A percentile compares a stretch with the other conserved stretches of the same genome.
Conservation (phyloP, 2,888 invertebrate genomes). For the Ernsta delagoae region DNA sequence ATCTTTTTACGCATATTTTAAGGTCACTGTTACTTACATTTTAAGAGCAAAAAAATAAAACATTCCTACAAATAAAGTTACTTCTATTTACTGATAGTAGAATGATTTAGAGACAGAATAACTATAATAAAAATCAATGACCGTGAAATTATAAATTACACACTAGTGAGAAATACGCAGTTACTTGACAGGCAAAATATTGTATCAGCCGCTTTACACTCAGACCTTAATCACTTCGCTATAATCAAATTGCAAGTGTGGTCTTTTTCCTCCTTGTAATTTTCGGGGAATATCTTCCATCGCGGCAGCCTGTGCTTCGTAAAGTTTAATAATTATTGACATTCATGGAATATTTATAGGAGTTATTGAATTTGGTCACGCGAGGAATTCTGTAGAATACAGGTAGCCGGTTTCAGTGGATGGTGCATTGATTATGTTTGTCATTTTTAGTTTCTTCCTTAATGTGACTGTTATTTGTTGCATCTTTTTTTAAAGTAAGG, state of each 20-base stretch:
- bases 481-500: too few relatives aligned
- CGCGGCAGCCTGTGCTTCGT: constrained; percentile 8
- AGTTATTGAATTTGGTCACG: constrained; percentile 18
- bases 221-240: constrained; percentile 26
- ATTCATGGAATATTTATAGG: constrained; percentile 25
- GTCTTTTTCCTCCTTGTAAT: constrained; percentile 31
- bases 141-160: constrained; percentile 21
- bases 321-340: constrained; percentile 19
- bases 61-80: neutral
- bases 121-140: constrained; percentile 1
- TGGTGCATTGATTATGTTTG: neutral
- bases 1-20: too few relatives aligned
- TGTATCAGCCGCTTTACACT: constrained; percentile 30
- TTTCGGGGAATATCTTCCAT: constrained; percentile 29
- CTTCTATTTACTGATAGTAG: neutral
- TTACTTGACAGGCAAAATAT: constrained; percentile 33
- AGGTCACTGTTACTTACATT: too few relatives aligned
- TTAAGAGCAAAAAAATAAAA: neutral
- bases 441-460: neutral
- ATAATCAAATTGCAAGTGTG: constrained; percentile 31
- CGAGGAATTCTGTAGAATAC: neutral
- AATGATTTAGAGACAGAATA: neutral
- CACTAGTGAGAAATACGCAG: constrained; percentile 14
- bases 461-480: too few relatives aligned
- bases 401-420: neutral